phyloP scores from a whole-genome alignment of 2,888 invertebrate species.

The Nomada ruficornis region DNA sequence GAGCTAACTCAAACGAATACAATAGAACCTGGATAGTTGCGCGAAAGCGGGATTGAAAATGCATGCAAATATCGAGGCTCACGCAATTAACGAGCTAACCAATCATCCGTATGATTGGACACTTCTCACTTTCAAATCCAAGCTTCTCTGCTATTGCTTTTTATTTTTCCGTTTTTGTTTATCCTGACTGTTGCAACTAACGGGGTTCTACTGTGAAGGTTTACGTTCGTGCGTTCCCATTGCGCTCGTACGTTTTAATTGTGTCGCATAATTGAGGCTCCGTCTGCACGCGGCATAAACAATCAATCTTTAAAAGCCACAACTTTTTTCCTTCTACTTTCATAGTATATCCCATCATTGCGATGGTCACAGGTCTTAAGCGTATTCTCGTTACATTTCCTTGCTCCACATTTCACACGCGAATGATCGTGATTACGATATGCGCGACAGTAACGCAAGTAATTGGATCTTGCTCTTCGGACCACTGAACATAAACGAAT shows the following conservation, averaged over 20 bases:
- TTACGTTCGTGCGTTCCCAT: constrained; percentile 13
- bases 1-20: constrained; percentile 16
- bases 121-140: too few species aligned
- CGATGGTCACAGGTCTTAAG: constrained; percentile 22
- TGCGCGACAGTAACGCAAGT: too few species aligned
- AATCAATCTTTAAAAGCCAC: constrained; percentile 12
- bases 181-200: too few species aligned
- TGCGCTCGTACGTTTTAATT: constrained; percentile 12
- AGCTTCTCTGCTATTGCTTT: too few species aligned
- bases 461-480: background rate
- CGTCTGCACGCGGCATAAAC: constrained; percentile 15
- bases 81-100: too few species aligned
- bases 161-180: too few species aligned
- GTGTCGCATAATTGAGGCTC: constrained; percentile 19
- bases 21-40: too few species aligned
- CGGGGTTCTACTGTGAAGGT: background rate
- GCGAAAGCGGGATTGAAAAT: too few species aligned
- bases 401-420: too few species aligned
- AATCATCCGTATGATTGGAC: too few species aligned
- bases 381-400: constrained; percentile 1
- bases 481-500: background rate
- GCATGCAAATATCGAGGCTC: too few species aligned
- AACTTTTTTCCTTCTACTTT: constrained; percentile 5
- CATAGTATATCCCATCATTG: background rate
- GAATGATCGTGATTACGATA: too few species aligned